Conservation (phyloP, 2,113 vertebrate genomes). For the Psammodynastes pulverulentus region DNA sequence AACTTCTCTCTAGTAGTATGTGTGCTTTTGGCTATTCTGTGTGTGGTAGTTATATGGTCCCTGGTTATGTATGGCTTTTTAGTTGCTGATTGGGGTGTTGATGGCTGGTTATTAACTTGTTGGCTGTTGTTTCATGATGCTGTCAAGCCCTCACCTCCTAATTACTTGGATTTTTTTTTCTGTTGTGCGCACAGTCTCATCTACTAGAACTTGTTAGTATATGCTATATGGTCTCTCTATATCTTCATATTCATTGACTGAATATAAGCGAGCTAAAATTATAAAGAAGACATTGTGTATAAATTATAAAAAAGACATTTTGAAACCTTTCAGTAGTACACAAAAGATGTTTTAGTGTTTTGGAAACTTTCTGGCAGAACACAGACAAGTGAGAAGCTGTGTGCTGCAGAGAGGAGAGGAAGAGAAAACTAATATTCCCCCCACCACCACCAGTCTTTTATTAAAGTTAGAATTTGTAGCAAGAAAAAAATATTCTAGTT, state of each 20-base stretch:
- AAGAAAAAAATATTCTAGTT: not conserved
- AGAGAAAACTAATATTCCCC: not conserved
- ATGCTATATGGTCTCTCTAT: not conserved
- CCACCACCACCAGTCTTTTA: not conserved
- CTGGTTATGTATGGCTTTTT: not conserved
- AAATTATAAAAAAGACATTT: not conserved
- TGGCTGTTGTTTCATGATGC: not conserved
- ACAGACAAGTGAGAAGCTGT: not conserved
- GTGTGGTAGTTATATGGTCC: not conserved
- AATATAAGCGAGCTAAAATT: not conserved
- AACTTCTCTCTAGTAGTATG: not conserved
- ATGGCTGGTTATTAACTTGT: not conserved
- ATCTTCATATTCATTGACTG: not conserved
- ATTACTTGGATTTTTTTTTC: not conserved
- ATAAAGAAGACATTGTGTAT: not conserved
- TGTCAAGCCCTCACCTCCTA: not conserved
- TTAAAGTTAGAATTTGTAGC: not conserved
- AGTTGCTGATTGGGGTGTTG: not conserved
- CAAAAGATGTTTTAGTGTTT: not conserved
- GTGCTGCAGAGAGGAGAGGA: not conserved
- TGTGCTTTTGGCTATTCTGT: not conserved
- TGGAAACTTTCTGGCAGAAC: not conserved
- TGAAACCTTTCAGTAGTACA: not conserved
- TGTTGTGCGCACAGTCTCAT: not conserved
- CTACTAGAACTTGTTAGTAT: not conserved